Evolutionary conservation across 2,113 vertebrate species (phyloP).

Genomic region (Hypomesus transpacificus): DNA sequence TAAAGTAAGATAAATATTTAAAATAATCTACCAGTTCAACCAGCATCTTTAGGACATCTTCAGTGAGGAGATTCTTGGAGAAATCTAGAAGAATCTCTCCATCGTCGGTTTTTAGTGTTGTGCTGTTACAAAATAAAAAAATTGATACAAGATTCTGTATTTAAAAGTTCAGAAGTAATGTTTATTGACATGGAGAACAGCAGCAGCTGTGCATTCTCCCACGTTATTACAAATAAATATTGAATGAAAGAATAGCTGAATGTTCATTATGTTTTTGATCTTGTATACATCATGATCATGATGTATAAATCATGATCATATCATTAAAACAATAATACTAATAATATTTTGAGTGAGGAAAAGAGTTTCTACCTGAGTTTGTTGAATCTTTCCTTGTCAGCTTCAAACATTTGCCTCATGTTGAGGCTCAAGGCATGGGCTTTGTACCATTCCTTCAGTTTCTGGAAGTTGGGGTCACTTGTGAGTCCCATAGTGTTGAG

Average conservation of each 20-base stretch:
- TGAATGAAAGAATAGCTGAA: no score
- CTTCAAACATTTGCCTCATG: slow-evolving; percentile 82
- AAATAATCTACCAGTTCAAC: slow-evolving; percentile 76
- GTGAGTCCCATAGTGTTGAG: slow-evolving; percentile 73
- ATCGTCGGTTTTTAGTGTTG: slow-evolving; percentile 78
- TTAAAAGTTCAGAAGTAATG: not conserved
- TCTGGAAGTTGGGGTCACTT: slow-evolving; percentile 77
- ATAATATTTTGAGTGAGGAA: not conserved
- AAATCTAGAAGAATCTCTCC: slow-evolving; percentile 91
- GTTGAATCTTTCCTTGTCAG: slow-evolving; percentile 77
- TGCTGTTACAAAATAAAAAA: slow-evolving; percentile 63
- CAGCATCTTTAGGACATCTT: slow-evolving; percentile 86
- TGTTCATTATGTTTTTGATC: not conserved
- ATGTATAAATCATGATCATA: not conserved
- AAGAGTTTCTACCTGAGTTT: slow-evolving; percentile 77
- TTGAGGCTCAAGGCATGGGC: slow-evolving; percentile 69
- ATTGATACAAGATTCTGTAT: not conserved
- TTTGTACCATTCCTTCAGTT: slow-evolving; percentile 80
- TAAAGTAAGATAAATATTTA: no score
- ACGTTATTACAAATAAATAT: no score
- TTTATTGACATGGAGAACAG: no score
- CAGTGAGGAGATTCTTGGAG: slow-evolving; percentile 92
- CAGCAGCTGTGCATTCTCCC: no score
- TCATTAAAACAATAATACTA: not conserved
- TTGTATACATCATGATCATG: not conserved